phyloP scores from a whole-genome alignment of 2,113 vertebrate genomes.

The Ciconia maguari region DNA sequence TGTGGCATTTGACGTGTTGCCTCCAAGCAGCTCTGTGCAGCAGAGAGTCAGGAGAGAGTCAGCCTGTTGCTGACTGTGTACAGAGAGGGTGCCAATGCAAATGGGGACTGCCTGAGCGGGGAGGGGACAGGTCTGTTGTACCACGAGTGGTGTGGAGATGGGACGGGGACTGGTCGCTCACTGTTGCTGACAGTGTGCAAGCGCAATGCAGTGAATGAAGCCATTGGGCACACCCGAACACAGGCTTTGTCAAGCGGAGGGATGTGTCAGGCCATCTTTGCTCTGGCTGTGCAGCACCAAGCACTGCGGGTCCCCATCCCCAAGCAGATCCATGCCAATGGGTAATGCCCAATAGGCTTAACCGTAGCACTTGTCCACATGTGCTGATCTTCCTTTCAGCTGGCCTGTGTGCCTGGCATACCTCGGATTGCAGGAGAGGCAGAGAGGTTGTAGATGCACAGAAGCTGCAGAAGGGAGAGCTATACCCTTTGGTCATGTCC shows the following conservation, averaged over 20 bases:
- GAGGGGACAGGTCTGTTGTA: neutral
- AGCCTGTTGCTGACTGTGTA: neutral
- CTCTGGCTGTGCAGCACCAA: neutral
- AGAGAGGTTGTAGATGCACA: accelerated
- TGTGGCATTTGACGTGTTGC: accelerated
- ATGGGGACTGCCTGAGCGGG: accelerated
- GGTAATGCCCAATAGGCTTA: neutral
- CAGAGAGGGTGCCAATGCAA: accelerated
- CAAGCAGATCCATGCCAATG: neutral
- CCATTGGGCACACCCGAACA: neutral
- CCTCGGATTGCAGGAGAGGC: accelerated
- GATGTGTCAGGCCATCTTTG: neutral
- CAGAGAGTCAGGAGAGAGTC: too few species aligned
- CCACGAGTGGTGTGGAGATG: neutral
- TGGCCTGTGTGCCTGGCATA: neutral
- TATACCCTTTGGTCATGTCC: neutral
- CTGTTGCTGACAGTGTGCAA: too few species aligned
- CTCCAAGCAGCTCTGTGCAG: neutral
- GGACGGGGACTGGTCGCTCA: accelerated
- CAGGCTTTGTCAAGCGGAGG: neutral
- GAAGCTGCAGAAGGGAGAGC: neutral
- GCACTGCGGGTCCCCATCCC: too few species aligned
- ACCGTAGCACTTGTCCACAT: accelerated
- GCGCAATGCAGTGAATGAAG: neutral
- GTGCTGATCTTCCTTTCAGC: neutral